Evolutionary conservation across 2,113 vertebrate genomes (phyloP).

Genomic region (Chrysochloris asiatica): DNA sequence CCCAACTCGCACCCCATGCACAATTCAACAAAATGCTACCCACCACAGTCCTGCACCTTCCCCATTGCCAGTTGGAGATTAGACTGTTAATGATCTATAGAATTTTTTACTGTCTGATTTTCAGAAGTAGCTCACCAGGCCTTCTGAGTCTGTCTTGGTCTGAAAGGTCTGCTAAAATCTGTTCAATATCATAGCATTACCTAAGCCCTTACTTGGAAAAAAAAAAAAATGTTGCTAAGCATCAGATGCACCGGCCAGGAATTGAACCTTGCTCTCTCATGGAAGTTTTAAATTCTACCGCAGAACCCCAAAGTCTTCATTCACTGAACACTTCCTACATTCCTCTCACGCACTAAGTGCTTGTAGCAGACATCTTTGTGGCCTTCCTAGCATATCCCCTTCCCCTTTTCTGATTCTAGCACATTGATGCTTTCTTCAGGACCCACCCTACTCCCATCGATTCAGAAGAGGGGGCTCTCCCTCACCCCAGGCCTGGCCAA

Average conservation of each 20-base stretch:
- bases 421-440: no score
- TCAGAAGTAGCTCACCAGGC: no score
- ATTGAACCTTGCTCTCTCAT: no score
- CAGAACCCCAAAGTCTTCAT: no score
- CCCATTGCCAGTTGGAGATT: no score
- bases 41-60: neutral
- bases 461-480: neutral
- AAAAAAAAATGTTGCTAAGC: no score
- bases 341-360: neutral
- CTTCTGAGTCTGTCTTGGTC: neutral
- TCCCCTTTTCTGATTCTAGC: neutral
- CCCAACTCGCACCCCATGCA: neutral
- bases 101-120: neutral
- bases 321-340: no score
- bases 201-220: neutral
- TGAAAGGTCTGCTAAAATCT: neutral
- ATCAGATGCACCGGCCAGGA: no score
- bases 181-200: neutral
- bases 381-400: neutral
- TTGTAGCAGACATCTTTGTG: neutral
- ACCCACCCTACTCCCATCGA: fast-evolving
- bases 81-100: neutral
- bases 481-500: neutral
- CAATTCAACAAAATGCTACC: neutral
- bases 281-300: no score